phyloP scores from a whole-genome alignment of 2,797 vertebrate genomes.

The Oreochromis grahami region DNA sequence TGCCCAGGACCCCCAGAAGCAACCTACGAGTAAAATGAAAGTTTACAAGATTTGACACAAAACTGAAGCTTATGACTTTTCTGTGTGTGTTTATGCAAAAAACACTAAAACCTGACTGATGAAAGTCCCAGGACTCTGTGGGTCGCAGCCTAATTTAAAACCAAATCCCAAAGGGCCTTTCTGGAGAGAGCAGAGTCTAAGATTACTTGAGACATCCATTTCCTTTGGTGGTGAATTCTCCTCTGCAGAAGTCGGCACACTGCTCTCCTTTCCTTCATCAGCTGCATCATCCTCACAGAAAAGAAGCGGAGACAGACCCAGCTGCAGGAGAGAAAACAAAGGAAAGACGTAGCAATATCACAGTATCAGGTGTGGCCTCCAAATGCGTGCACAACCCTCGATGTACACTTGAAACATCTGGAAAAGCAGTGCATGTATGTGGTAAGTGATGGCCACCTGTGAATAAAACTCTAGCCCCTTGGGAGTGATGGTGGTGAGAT shows the following conservation, averaged over 20 bases:
- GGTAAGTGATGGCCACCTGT: conserved; percentile 65
- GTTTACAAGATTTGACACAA: not conserved
- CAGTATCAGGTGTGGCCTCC: not conserved
- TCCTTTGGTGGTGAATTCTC: not conserved
- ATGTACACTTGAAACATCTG: not conserved
- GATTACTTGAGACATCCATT: not conserved
- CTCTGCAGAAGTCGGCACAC: not conserved
- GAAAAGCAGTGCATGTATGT: not conserved
- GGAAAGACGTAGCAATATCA: not conserved
- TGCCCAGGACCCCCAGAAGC: conserved; percentile 63
- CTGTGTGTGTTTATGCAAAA: not conserved
- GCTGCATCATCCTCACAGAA: conserved; percentile 60
- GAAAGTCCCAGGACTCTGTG: conserved; percentile 59
- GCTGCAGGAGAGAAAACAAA: conserved; percentile 35
- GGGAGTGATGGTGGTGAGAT: conserved; percentile 79
- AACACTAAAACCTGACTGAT: conserved; percentile 68
- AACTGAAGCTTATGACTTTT: not conserved
- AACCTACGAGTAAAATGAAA: conserved; percentile 54
- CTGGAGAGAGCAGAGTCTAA: conserved; percentile 52
- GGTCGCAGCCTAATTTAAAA: conserved; percentile 63
- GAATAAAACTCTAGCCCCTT: conserved; percentile 83
- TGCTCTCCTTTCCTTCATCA: conserved; percentile 17
- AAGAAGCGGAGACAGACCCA: conserved; percentile 74
- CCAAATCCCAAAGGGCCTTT: conserved; percentile 60
- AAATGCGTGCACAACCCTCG: not conserved